Conservation (phyloP, 2,797 vertebrate genomes). For the Gallinago solitaria region DNA sequence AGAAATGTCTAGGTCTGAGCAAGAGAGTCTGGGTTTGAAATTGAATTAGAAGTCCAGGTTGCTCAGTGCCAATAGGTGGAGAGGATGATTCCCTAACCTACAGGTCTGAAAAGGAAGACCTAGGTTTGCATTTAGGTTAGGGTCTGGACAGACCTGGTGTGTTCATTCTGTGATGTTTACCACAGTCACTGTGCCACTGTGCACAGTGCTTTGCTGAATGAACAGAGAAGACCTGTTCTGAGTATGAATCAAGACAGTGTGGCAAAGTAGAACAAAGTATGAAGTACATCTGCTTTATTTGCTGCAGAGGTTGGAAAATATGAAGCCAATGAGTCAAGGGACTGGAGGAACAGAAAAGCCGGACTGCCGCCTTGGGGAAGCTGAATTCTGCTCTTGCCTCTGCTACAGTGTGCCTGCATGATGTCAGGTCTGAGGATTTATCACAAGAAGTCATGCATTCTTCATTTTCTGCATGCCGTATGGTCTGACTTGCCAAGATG, state of each 20-base stretch:
- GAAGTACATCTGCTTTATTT: neutral
- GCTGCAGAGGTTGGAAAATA: neutral
- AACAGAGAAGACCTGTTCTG: neutral
- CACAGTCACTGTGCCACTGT: neutral
- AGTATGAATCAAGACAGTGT: neutral
- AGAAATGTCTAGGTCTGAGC: neutral
- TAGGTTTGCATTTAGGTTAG: neutral
- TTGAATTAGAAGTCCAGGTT: neutral
- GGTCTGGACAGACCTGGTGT: neutral
- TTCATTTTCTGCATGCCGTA: neutral
- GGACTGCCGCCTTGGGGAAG: neutral
- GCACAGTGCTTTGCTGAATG: neutral
- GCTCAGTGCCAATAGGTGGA: neutral
- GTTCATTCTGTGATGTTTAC: neutral
- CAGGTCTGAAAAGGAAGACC: neutral
- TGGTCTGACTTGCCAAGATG: neutral
- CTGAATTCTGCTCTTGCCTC: neutral
- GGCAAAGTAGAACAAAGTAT: neutral
- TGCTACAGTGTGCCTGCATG: neutral
- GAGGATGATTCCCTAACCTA: neutral
- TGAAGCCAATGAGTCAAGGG: neutral
- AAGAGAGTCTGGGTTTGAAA: neutral
- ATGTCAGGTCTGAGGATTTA: neutral
- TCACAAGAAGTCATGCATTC: neutral
- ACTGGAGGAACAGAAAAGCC: neutral